Base-by-base conservation (phyloP, 2,888 invertebrate species). In the Agonopterix subpropinquella region DNA sequence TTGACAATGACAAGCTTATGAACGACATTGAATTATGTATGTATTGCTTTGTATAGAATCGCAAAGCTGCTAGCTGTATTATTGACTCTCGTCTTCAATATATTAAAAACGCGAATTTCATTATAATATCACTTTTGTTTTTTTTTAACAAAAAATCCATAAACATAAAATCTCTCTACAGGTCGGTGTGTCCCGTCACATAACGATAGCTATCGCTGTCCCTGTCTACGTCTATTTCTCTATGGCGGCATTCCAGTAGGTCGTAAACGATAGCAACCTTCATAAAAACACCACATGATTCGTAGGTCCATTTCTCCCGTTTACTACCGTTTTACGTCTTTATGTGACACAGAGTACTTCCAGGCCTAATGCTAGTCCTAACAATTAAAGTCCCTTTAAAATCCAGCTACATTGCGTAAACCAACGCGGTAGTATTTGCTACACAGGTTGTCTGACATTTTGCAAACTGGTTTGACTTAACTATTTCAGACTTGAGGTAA, bases 381-480 rank as follows among this genome's bases (percentile, higher is more conserved):
- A 63, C 56, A 66, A 64, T 64, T 64, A 61, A 56, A 58, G 49
- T 51, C 57, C 56, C 52, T 60, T 64, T 65, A 61, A 63, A 65
- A 64, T 59, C 53, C 48, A 58, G 50, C 53, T 51, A 50, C 52
- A 64, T 73, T 70, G 69, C 67, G 67, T 65, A 67, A 69, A 62
- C 48, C 57, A 58, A 54, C 51, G 57, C 57, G 54, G 50, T 51
- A 54, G 55, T 56, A 57, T 58, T 43, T 64, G 59, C 58, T 50
- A 55, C 63, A 64, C 64, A 64, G 63, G 67, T 67, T 63, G 68
- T 11, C 66, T 76, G 76, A 73, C 74, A 77, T 76, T 78, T 75
- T 58, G 62, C 67, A 69, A 73, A 73, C 74, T 62, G 58, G 75
- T 75, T 76, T 66, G 51, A 58, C 59, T 61, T 61, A 64, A 62